Evolutionary conservation across 2,888 invertebrate genomes (phyloP), one percentile per base, ranked within the genome.

Genomic region (Desoria tigrina): DNA sequence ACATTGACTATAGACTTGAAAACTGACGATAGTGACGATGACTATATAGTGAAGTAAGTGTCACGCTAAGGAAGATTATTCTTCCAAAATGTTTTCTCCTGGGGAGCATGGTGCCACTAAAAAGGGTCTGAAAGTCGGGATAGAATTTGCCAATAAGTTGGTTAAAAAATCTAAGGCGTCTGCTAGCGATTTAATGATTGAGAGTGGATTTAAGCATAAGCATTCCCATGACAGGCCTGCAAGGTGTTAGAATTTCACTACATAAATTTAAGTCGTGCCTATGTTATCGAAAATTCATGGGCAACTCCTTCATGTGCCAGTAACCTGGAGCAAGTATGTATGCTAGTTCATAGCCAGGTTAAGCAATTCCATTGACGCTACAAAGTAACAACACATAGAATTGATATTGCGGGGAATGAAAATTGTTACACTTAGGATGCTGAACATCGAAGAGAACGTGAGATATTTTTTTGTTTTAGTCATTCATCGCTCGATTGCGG

Each of bases 401-500:
- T 45, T 45, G 45, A 45, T 45, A 45, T 45, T 45, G 45, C 45
- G 21, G 45, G 45, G 45, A 18, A 45, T 45, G 45, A 45, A 45
- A 45, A 45, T 45, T 6, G 6, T 45, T 45, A 6, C 45, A 18
- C 21, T 45, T 21, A 45, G 45, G 45, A 45, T 21, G 45, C 21
- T 45, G 45, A 45, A 45, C 45, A 45, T 45, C 45, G 45, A 45
- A 45, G 45, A 45, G 45, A 45, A 18, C 45, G 45, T 18, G 45
- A 18, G 21, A 16, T 45, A 45, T 16, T 45, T 45, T 45, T 45
- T 21, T 45, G 16, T 21, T 18, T 45, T 45, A 63, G 57, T 68
- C 49, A 70, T 45, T 69, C 72, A 64, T 72, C 72, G 21, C 60
- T 65, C 42, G 64, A 66, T 28, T 71, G 68, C 42, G 64, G 68